Evolutionary conservation across 2,888 invertebrate genomes (phyloP).

Genomic region (Ischnus inquisitorius): DNA sequence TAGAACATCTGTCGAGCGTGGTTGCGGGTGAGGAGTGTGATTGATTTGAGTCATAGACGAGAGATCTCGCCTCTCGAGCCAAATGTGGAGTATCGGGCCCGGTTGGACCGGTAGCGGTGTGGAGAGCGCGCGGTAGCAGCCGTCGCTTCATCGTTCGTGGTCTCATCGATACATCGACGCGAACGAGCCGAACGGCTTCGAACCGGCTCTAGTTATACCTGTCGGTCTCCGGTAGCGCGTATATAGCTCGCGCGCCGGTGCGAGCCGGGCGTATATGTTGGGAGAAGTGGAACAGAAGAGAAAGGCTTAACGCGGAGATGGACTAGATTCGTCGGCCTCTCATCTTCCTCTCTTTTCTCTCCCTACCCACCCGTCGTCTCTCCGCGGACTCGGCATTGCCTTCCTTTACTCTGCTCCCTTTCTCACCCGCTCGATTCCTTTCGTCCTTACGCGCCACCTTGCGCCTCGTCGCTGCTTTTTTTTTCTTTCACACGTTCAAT

Average conservation of each 20-base stretch:
- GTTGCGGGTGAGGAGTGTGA: slow-evolving; percentile 29
- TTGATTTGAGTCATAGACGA: slow-evolving; percentile 46
- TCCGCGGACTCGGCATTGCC: slow-evolving; percentile 42
- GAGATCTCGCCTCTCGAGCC: slow-evolving; percentile 30
- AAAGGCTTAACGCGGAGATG: slow-evolving; percentile 84
- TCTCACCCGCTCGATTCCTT: slow-evolving; percentile 27
- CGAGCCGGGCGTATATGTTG: slow-evolving; percentile 56
- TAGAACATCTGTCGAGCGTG: not conserved
- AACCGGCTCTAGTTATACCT: slow-evolving; percentile 83
- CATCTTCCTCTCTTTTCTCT: slow-evolving; percentile 73
- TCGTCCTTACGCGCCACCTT: slow-evolving; percentile 53
- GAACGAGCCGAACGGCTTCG: slow-evolving; percentile 80
- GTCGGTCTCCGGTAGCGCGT: slow-evolving; percentile 68
- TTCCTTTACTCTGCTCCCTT: slow-evolving; percentile 36
- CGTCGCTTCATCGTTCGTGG: slow-evolving; percentile 52
- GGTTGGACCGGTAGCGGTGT: slow-evolving; percentile 30
- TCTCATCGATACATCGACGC: slow-evolving; percentile 70
- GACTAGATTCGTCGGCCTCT: slow-evolving; percentile 83
- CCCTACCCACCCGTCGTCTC: slow-evolving; percentile 63
- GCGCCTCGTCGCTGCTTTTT: slow-evolving; percentile 40
- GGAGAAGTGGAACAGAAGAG: slow-evolving; percentile 85
- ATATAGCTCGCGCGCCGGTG: slow-evolving; percentile 70
- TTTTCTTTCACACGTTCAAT: slow-evolving; percentile 20
- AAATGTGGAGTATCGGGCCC: slow-evolving; percentile 32
- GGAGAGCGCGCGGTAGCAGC: no score